Conservation (phyloP, 2,888 invertebrate species). For the Poecilobothrus nobilitatus region DNA sequence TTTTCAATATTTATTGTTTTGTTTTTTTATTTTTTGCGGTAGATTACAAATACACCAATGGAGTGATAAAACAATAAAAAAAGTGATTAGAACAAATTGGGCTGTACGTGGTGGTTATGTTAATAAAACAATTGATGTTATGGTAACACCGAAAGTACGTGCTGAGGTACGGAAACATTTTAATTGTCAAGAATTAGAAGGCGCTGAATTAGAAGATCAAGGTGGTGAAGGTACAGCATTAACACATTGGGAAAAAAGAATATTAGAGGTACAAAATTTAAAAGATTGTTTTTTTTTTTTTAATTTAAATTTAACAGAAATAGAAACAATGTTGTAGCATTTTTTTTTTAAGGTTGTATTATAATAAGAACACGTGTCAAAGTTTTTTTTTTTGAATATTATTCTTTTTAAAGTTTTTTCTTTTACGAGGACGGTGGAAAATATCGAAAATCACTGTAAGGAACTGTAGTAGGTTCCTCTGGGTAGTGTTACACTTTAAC, state of each 20-base stretch:
- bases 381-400: background rate
- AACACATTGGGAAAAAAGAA: slow-evolving; percentile 98
- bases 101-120: slow-evolving; percentile 67
- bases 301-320: too few relatives aligned
- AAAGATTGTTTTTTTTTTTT: slow-evolving; percentile 15
- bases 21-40: slow-evolving; percentile 15
- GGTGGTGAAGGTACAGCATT: slow-evolving; percentile 94
- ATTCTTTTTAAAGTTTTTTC: too few relatives aligned
- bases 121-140: slow-evolving; percentile 68
- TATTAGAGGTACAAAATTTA: slow-evolving; percentile 70
- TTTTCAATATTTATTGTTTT: background rate
- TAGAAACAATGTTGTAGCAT: background rate
- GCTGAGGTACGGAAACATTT: slow-evolving; percentile 82
- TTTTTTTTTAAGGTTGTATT: slow-evolving; percentile 7
- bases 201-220: slow-evolving; percentile 96
- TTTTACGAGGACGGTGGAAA: too few relatives aligned
- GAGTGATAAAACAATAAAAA: slow-evolving; percentile 80
- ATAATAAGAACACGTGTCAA: background rate
- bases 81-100: slow-evolving; percentile 65
- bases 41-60: slow-evolving; percentile 89
- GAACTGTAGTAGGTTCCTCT: too few relatives aligned
- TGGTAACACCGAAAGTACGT: slow-evolving; percentile 85
- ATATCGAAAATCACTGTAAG: too few relatives aligned
- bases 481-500: too few relatives aligned
- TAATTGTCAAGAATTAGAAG: slow-evolving; percentile 77